Conservation (phyloP, 1,140 invertebrate genomes). For the Drosophila littoralis region DNA sequence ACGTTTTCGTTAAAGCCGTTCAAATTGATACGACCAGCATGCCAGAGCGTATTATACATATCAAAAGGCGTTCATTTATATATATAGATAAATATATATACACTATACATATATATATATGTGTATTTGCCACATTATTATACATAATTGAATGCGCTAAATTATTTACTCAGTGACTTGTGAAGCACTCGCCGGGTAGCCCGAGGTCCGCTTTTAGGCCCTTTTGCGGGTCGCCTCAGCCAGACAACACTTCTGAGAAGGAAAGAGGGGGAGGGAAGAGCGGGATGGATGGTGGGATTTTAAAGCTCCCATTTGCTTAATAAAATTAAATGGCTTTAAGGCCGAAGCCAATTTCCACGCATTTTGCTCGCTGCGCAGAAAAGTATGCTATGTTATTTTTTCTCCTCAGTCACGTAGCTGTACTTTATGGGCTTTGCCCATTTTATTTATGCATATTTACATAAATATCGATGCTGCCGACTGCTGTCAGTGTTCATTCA, state of each 20-base stretch:
- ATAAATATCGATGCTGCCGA: constrained; percentile 40
- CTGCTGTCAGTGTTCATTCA: constrained; percentile 40
- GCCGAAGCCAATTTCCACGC: constrained; percentile 37
- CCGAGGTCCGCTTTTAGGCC: constrained; percentile 12
- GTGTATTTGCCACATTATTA: constrained; percentile 53
- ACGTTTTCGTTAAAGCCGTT: background rate
- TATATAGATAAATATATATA: constrained; percentile 1
- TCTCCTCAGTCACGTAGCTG: constrained; percentile 41
- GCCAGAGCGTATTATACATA: constrained; percentile 42
- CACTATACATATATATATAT: constrained; percentile 5
- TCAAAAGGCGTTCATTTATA: constrained; percentile 27
- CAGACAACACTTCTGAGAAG: background rate
- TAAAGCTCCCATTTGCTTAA: constrained; percentile 62
- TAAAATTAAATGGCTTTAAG: constrained; percentile 79
- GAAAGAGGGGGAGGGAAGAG: background rate
- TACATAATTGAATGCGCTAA: constrained; percentile 77
- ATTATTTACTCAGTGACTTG: constrained; percentile 71
- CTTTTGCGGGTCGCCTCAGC: constrained; percentile 19
- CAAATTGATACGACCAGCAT: constrained; percentile 22
- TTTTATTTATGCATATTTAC: constrained; percentile 58
- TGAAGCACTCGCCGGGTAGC: constrained; percentile 20
- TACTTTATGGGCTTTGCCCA: constrained; percentile 45
- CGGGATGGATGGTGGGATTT: background rate
- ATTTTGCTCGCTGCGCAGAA: constrained; percentile 19
- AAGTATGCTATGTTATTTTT: constrained; percentile 45